Base-by-base conservation (phyloP, 2,888 invertebrate genomes). In the Muschampia plurimacula region DNA sequence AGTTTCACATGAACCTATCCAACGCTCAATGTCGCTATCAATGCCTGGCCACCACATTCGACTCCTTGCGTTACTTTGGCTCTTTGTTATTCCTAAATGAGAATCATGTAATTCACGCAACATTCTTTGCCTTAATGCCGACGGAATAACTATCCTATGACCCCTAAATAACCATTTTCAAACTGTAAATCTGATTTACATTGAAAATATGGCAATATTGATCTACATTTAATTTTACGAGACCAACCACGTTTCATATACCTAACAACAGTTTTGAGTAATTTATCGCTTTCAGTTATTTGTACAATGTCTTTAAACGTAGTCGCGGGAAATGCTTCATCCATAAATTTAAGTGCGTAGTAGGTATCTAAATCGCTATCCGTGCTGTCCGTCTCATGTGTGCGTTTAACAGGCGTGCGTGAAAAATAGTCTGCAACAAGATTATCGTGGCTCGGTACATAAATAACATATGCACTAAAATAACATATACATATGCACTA, bases 211-310 rank as follows among this genome's bases (percentile, higher is more conserved):
- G 78, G 77, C 12, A 15, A 8, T 52, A 77, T 71, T 3, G 15
- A 57, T 64, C 69, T 73, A 64, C 73, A 73, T 0, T 22, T 60
- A 49, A 78, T 73, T 73, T 77, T 78, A 2, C 77, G 66, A 15
- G 78, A 77, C 77, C 77, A 79, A 1, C 77, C 77, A 1, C 70
- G 15, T 6, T 55, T 69, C 66, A 78, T 74, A 41, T 77, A 79
- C 9, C 74, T 76, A 2, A 72, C 69, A 12, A 79, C 77, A 1
- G 74, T 77, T 60, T 66, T 28, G n/a, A 78, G 55, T 9, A 72
- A 15, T 1, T 52, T 69, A 36, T 77, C 78, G 8, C 44, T 59
- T 6, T 12, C 64, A 7, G 74, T 72, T 15, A 75, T 73, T 3
- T 28, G 22, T 41, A 63, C 67, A 28, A 77, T 76, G 8, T 77